These are phyloP conservation scores for Ctenopoma kingsleyae DNA, from an alignment of 2,797 vertebrate species.

Conservation along the genomic window DNA sequence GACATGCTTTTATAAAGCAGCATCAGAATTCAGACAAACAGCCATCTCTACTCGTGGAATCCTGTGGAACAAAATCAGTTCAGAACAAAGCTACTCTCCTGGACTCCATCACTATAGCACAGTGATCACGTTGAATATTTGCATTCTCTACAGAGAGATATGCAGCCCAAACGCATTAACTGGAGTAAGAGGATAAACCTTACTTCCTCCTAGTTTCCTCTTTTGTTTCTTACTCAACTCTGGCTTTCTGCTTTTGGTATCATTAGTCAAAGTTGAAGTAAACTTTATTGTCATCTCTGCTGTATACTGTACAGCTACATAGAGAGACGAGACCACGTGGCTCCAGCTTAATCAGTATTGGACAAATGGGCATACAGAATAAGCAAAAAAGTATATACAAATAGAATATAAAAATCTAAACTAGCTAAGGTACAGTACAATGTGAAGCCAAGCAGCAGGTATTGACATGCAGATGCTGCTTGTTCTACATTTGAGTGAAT, in stretches of 20 bases:
- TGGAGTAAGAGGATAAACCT: neutral
- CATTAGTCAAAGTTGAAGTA: too few species aligned
- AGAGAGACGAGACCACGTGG: too few species aligned
- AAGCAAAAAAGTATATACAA: too few species aligned
- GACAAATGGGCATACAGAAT: too few species aligned
- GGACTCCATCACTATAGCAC: neutral
- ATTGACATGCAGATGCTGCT: neutral
- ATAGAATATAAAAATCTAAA: too few species aligned
- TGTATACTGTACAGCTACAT: too few species aligned
- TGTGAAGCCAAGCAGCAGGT: neutral
- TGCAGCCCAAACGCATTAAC: conserved; percentile 4
- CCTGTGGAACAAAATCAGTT: conserved; percentile 6
- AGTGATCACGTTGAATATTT: conserved; percentile 1
- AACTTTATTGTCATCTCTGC: too few species aligned
- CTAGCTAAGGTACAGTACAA: too few species aligned
- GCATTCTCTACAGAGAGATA: neutral
- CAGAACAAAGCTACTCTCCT: neutral
- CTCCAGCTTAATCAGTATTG: too few species aligned
- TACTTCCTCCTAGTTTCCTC: neutral
- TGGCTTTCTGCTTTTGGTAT: conserved; percentile 19
- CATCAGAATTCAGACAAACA: neutral
- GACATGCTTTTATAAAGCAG: conserved; percentile 3
- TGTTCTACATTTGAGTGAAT: neutral
- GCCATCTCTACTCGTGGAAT: neutral
- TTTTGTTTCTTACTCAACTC: neutral